Evolutionary conservation across 2,113 vertebrate species (phyloP).

Genomic region (Zeus faber): DNA sequence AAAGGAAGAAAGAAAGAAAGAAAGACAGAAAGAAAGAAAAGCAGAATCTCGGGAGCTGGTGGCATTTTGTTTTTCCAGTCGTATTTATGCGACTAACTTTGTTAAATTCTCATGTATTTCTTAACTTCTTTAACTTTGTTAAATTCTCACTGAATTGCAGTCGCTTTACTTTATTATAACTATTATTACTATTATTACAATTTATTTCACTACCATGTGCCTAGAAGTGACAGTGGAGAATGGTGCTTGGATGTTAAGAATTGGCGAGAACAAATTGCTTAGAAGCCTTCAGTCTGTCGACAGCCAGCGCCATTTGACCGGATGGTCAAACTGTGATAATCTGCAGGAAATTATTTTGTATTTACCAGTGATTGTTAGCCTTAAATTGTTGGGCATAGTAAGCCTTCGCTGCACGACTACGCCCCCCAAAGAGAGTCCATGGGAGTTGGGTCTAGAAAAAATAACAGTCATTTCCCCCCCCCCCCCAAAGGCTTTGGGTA

Average conservation of each 20-base stretch:
- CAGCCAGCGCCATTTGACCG: conserved; percentile 11
- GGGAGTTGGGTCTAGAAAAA: conserved; percentile 39
- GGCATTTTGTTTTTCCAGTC: no score
- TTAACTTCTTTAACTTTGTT: no score
- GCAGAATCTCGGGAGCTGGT: no score
- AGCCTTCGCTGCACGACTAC: conserved; percentile 38
- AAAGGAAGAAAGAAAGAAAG: no score
- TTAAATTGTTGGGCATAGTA: conserved; percentile 36
- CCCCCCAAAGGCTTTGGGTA: not conserved
- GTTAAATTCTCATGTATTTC: no score
- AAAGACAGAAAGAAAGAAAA: no score
- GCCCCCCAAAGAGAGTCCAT: conserved; percentile 35
- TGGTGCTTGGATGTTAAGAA: conserved; percentile 18
- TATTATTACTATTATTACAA: no score
- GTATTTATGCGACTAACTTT: no score
- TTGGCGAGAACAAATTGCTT: not conserved
- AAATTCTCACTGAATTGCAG: no score
- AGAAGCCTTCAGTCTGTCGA: not conserved
- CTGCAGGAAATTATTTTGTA: conserved; percentile 22
- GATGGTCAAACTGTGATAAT: conserved; percentile 14
- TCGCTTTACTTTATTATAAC: no score
- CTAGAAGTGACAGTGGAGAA: conserved; percentile 1
- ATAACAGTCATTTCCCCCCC: conserved; percentile 18
- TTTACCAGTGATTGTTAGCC: conserved; percentile 34
- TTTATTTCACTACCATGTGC: no score